Evolutionary conservation across 2,113 vertebrate species (phyloP).

Genomic region (Irena cyanogastra): DNA sequence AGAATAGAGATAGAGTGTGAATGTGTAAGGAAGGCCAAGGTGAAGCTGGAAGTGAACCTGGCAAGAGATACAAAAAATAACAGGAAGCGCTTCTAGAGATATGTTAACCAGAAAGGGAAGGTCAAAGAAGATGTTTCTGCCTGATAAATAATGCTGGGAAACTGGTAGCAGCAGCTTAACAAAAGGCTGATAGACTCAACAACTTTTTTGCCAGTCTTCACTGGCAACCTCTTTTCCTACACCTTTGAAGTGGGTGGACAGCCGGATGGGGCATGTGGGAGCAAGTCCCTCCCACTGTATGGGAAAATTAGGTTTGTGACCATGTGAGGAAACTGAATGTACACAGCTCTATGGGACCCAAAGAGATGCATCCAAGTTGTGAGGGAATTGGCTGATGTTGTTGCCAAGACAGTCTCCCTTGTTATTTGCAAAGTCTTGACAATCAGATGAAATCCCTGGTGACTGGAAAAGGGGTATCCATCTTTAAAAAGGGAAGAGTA

Average conservation of each 20-base stretch:
- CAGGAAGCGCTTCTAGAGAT: neutral
- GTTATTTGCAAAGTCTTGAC: neutral
- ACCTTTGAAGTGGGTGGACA: neutral
- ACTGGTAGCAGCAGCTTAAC: neutral
- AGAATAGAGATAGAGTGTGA: neutral
- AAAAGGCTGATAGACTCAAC: neutral
- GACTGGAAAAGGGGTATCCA: neutral
- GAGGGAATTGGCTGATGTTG: neutral
- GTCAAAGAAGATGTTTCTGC: neutral
- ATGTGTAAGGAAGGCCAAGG: neutral
- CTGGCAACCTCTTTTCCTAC: neutral
- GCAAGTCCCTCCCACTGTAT: neutral
- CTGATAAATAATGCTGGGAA: neutral
- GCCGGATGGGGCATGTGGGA: neutral
- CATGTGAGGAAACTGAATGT: neutral
- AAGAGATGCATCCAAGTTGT: neutral
- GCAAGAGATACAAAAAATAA: neutral
- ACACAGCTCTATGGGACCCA: neutral
- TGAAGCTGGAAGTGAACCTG: neutral
- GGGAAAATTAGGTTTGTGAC: rapidly evolving
- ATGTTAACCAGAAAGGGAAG: neutral
- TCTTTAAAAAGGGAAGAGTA: neutral
- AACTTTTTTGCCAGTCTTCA: neutral
- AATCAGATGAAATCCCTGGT: neutral
- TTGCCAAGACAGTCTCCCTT: neutral